A percentile compares a stretch with the other conserved stretches of the same genome.
Conservation (phyloP, 2,888 invertebrate species). For the Melinaea menophilus region DNA sequence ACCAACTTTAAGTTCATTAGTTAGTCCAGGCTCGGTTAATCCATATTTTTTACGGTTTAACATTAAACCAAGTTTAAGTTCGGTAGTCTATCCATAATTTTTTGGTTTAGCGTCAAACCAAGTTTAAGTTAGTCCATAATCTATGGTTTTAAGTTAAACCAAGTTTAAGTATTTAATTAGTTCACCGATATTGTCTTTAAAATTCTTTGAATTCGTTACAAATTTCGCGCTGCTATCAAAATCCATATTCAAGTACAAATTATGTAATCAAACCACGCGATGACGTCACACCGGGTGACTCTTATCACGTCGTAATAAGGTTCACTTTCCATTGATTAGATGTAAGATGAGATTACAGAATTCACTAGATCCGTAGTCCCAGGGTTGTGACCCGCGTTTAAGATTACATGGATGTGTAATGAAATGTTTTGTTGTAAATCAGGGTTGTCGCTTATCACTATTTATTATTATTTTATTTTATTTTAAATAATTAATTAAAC, state of each 20-base stretch:
- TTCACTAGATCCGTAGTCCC: constrained; percentile 25
- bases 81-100: too few relatives aligned
- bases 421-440: constrained; percentile 21
- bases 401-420: constrained; percentile 36
- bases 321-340: constrained; percentile 21
- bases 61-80: too few relatives aligned
- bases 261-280: constrained; percentile 32
- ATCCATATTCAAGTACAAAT: constrained; percentile 34
- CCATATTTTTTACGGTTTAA: too few relatives aligned
- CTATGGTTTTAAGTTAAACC: too few relatives aligned
- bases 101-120: too few relatives aligned
- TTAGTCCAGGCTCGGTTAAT: too few relatives aligned
- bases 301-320: constrained; percentile 25
- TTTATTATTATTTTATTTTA: constrained; percentile 11
- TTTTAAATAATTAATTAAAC: too few relatives aligned
- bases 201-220: too few relatives aligned
- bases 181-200: too few relatives aligned
- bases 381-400: constrained; percentile 51
- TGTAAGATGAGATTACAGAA: constrained; percentile 23
- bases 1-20: too few relatives aligned
- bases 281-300: constrained; percentile 11
- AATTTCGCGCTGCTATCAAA: constrained; percentile 6
- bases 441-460: constrained; percentile 20
- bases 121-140: too few relatives aligned
- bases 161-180: too few relatives aligned